phyloP scores from a whole-genome alignment of 2,113 vertebrate species.

The Centropus unirufus region DNA sequence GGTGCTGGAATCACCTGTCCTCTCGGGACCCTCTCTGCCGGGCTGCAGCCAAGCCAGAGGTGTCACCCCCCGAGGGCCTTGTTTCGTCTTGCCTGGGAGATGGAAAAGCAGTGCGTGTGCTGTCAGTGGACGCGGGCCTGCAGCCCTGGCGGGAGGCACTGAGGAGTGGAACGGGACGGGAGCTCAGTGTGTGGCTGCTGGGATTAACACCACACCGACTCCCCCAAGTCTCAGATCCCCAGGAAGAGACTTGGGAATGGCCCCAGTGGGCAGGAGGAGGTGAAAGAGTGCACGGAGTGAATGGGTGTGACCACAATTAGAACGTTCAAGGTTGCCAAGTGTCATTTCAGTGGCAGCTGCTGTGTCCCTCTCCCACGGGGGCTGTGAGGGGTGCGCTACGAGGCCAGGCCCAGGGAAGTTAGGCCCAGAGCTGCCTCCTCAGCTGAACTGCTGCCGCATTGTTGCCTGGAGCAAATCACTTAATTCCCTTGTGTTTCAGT shows the following conservation, averaged over 20 bases:
- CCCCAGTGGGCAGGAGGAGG: not conserved
- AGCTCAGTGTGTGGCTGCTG: not conserved
- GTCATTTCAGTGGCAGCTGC: not conserved
- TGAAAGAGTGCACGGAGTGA: not conserved
- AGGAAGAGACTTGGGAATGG: no score
- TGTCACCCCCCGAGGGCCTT: not conserved
- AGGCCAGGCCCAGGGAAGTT: not conserved
- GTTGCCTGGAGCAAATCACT: not conserved
- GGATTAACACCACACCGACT: no score
- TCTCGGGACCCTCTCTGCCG: not conserved
- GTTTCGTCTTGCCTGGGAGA: not conserved
- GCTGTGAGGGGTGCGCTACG: no score
- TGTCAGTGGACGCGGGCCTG: not conserved
- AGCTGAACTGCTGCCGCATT: not conserved
- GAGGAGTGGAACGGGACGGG: not conserved
- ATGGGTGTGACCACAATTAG: not conserved
- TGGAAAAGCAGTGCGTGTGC: not conserved
- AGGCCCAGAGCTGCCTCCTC: not conserved
- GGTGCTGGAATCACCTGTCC: accelerated
- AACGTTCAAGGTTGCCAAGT: not conserved
- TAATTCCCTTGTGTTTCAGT: not conserved
- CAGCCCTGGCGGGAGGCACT: no score
- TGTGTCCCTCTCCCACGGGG: no score
- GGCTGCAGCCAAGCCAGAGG: not conserved
- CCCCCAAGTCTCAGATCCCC: no score